Evolutionary conservation across 2,888 invertebrate genomes (phyloP), one percentile per base, ranked within the genome.

Genomic region (Rhopalosiphum nymphaeae): DNA sequence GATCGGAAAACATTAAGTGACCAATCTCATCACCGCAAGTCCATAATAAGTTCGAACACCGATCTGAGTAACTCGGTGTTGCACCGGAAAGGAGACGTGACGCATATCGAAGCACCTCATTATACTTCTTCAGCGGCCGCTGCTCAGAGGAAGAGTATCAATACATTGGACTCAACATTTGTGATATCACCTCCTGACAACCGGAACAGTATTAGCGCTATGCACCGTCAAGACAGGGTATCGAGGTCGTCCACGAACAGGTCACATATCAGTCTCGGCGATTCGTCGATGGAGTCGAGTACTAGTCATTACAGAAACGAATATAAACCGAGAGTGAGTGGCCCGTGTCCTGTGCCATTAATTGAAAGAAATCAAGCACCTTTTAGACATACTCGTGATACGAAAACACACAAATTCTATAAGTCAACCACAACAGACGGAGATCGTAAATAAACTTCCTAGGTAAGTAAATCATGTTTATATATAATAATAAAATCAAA

Each of bases 381-480:
- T 42, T 98, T 97, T 96, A 98, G 98, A 96, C 98, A 98, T 95
- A 98, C 98, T 53, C 97, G 98, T 95, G 98, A 98, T 96, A 98
- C 98, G 26, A 97, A 97, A 95, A 97, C 98, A 95, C 98, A 98
- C 96, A 98, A 98, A 96, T 98, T 98, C 96, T 98, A 98, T 96
- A 97, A 94, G 26, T 26, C 89, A 4, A 91, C 91, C 26, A 53
- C 21, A 29, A 0, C 89, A 29, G 36, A 29, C 9, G 56, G 44
- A 11, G 86, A 90, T 61, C 94, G 90, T 3, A 94, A 67, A 94
- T 94, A 53, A 94, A 2, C 11, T 5, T 7, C 1, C 21, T 78
- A 78, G 21, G 93, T 93, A 57, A 84, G 89, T 61, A 84, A 42
- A 56, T 26, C 1, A 11, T 44, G 29, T 46, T 86, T 67, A 36